Evolutionary conservation across 2,797 vertebrate species (phyloP), one percentile per base, ranked within the genome.

Genomic region (Mus spretus): DNA sequence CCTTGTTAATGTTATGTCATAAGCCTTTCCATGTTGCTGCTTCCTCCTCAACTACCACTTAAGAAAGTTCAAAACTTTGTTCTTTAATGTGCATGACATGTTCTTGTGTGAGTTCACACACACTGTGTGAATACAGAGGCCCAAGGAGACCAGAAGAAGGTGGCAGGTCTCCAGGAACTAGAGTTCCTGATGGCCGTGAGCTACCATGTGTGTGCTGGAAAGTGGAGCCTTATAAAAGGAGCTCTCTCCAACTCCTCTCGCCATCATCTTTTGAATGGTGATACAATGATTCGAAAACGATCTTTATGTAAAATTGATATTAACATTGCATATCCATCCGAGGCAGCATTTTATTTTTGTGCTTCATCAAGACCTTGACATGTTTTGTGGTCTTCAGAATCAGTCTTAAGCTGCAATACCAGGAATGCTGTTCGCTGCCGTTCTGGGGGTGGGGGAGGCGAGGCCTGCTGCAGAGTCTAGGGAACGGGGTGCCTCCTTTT

Each of bases 261-360:
- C 59, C 44, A 6, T 87, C 50, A 28, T 82, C 86, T 85, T 83
- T 85, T 75, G n/a, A 83, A 61, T 80, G 92, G 19, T 80, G 61
- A 1, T 57, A 9, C 89, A 40, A 78, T n/a, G 93, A 81, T 95
- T 92, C 95, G 24, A 91, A 82, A 94, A 83, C 9, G 74, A 86
- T 83, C 63, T 88, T 96, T 95, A 40, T 40, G 96, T 83, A 96
- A 89, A 93, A 34, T 72, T 75, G 57, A 80, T 96, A 87, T 91
- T 89, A 93, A 84, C 95, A 77, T 89, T 95, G 70, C 82, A 0
- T 96, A 80, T 89, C n/a, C 80, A 55, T 91, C 74, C 94, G 75
- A 93, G 24, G 82, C 82, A 94, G 53, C 87, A 44, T 53, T 77
- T 93, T 83, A 87, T 95, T 87, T 77, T 81, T 37, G 1, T 44